Conservation (phyloP, 2,113 vertebrate genomes). For the Nasalis larvatus region DNA sequence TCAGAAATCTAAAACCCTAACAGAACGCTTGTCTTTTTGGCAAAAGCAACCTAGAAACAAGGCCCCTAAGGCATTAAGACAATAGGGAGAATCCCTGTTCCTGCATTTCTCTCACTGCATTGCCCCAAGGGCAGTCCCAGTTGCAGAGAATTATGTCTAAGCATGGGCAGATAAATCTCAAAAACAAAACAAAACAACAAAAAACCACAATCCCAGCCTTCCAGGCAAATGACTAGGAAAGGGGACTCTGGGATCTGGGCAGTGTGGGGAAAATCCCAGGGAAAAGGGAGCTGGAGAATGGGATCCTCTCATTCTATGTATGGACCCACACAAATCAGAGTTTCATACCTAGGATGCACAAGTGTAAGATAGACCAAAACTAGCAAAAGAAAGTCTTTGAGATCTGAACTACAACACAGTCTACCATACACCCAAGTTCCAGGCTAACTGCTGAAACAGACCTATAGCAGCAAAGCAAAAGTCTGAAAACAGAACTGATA, state of each 20-base stretch:
- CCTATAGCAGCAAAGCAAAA: background rate
- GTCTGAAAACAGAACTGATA: background rate
- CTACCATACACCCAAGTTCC: background rate
- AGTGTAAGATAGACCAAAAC: background rate
- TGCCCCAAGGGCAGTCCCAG: background rate
- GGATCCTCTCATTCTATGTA: background rate
- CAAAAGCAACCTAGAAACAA: background rate
- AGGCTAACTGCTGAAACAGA: background rate
- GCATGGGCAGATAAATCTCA: background rate
- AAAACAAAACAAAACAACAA: too few species aligned
- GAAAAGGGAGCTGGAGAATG: background rate
- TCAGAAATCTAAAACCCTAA: background rate
- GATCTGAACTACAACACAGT: background rate
- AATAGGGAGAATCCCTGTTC: background rate
- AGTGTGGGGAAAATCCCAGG: background rate
- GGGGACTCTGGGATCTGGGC: background rate
- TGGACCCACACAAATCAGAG: background rate
- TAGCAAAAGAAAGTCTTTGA: background rate
- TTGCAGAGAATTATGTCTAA: background rate
- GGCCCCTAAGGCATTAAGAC: background rate
- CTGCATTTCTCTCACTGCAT: background rate
- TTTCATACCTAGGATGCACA: background rate
- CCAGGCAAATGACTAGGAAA: background rate
- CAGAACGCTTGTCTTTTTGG: background rate
- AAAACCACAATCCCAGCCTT: background rate